Evolutionary conservation across 2,888 invertebrate genomes (phyloP).

Genomic region (Xestia ashworthii): DNA sequence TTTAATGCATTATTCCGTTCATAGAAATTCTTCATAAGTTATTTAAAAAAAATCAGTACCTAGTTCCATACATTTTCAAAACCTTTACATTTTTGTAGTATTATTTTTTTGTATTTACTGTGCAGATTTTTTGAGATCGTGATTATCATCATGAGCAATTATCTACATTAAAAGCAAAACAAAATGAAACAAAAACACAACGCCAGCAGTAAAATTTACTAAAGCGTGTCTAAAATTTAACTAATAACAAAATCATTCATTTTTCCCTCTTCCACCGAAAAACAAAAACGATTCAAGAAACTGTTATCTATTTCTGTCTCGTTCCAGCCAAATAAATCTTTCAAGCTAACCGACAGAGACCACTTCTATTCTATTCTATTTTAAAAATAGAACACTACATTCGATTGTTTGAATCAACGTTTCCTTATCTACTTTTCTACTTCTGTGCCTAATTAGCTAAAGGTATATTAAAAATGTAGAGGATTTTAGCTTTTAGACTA

Average conservation of each 20-base stretch:
- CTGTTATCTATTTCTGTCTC: slow-evolving; percentile 32
- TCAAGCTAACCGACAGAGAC: slow-evolving; percentile 10
- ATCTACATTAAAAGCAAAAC: background rate
- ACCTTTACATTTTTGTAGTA: too few relatives aligned
- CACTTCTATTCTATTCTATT: slow-evolving; percentile 43
- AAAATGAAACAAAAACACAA: background rate
- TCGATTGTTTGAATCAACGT: slow-evolving; percentile 57
- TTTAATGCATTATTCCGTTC: too few relatives aligned
- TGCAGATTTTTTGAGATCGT: background rate
- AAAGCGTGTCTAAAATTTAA: background rate
- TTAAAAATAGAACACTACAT: slow-evolving; percentile 45
- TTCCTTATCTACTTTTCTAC: slow-evolving; percentile 50
- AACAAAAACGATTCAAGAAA: slow-evolving; percentile 8
- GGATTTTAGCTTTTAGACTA: background rate
- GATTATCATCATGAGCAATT: background rate
- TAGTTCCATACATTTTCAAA: too few relatives aligned
- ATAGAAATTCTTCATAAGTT: too few relatives aligned
- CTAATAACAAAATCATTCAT: background rate
- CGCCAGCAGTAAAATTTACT: background rate
- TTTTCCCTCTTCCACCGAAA: background rate
- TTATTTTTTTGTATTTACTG: too few relatives aligned
- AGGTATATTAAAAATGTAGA: slow-evolving; percentile 9
- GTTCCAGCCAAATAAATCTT: slow-evolving; percentile 31
- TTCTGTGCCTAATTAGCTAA: slow-evolving; percentile 56
- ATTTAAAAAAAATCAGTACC: too few relatives aligned